These are phyloP conservation scores for Diadromus collaris DNA, from an alignment of 2,888 invertebrate genomes.

Conservation along the genomic window DNA sequence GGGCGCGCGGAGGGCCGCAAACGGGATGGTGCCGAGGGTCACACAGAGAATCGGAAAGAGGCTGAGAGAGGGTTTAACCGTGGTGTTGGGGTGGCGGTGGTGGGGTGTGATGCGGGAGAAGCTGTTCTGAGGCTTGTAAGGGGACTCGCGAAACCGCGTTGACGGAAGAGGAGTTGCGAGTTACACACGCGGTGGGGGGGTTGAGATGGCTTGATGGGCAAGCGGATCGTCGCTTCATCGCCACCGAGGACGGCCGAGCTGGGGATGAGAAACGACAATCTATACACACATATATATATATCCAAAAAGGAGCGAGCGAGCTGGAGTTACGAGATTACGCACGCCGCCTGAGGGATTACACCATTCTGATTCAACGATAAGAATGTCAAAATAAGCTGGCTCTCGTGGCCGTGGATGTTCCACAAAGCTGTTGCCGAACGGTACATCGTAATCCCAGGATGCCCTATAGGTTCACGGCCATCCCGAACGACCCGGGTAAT, in stretches of 20 bases:
- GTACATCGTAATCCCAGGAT: conserved; percentile 53
- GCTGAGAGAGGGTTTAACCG: conserved; percentile 49
- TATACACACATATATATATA: not conserved
- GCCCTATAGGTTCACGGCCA: conserved; percentile 29
- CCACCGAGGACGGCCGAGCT: conserved; percentile 9
- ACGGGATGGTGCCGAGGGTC: conserved; percentile 61
- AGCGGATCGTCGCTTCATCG: conserved; percentile 53
- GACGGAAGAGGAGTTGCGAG: conserved; percentile 33
- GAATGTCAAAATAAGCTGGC: conserved; percentile 79
- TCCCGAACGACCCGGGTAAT: conserved; percentile 74
- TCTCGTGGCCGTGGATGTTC: conserved; percentile 60
- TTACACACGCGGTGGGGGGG: conserved; percentile 41
- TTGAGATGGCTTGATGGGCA: conserved; percentile 57
- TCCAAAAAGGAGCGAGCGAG: conserved; percentile 23
- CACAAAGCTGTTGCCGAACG: conserved; percentile 16
- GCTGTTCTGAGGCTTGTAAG: conserved; percentile 32
- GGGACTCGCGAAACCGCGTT: conserved; percentile 35
- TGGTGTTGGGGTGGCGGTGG: conserved; percentile 38
- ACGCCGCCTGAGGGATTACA: conserved; percentile 78
- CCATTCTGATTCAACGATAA: conserved; percentile 79
- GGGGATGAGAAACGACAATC: not conserved
- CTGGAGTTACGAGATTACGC: conserved; percentile 75
- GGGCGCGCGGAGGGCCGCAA: conserved; percentile 34
- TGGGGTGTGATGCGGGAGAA: conserved; percentile 43
- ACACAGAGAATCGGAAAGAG: conserved; percentile 52